phyloP scores from a whole-genome alignment of 2,888 invertebrate species.

The Parnassius apollo region DNA sequence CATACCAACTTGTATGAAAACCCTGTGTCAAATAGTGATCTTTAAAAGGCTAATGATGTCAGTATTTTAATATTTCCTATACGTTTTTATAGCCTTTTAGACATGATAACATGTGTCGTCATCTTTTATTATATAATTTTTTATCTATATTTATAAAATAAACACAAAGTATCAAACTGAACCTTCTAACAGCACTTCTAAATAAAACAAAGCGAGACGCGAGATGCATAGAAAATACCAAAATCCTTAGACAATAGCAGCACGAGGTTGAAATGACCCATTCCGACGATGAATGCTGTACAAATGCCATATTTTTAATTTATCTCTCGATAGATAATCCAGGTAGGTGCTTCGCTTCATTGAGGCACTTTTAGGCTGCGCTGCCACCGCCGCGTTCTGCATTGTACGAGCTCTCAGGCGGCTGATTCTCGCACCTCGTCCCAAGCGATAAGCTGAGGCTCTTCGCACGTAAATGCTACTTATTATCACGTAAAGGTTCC shows the following conservation, averaged over 20 bases:
- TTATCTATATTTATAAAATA: too few species aligned
- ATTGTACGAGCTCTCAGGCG: constrained; percentile 43
- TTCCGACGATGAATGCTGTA: constrained; percentile 72
- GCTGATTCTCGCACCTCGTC: constrained; percentile 31
- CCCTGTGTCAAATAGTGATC: too few species aligned
- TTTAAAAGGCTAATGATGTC: too few species aligned
- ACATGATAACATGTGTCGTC: too few species aligned
- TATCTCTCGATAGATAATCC: constrained; percentile 74
- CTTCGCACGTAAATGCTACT: constrained; percentile 26
- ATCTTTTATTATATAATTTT: too few species aligned
- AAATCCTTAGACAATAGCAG: constrained; percentile 38
- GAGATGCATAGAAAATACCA: constrained; percentile 37
- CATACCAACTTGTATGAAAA: too few species aligned
- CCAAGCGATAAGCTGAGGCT: constrained; percentile 34
- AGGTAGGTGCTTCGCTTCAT: constrained; percentile 75
- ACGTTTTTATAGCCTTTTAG: too few species aligned
- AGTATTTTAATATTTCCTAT: too few species aligned
- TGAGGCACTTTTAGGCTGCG: constrained; percentile 52
- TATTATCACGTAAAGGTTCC: constrained; percentile 12
- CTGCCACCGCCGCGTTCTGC: constrained; percentile 58
- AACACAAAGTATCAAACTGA: not conserved
- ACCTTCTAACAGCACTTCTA: constrained; percentile 8
- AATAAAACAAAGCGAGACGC: constrained; percentile 31
- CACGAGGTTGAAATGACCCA: constrained; percentile 51
- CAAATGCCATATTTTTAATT: constrained; percentile 78